A percentile compares a stretch with the other conserved stretches of the same genome.
Evolutionary conservation across 1,140 invertebrate genomes (phyloP).

Genomic region (Eupristina koningsbergeri): DNA sequence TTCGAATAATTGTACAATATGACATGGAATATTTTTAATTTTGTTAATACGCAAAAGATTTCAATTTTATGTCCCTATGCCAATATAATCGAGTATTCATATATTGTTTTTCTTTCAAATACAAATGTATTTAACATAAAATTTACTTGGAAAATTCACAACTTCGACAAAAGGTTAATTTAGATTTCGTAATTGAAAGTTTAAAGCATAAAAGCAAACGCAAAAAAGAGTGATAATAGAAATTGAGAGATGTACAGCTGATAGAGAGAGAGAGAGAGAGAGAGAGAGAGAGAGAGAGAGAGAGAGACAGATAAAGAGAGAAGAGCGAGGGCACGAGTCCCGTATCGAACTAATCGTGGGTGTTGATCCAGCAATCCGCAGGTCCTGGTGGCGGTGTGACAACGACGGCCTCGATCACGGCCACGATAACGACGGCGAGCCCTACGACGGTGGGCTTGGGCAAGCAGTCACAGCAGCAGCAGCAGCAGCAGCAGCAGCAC

Average conservation of each 20-base stretch:
- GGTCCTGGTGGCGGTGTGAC: conserved; percentile 62
- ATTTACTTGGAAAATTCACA: too few species aligned
- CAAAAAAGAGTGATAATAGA: too few species aligned
- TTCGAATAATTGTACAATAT: too few species aligned
- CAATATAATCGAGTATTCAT: too few species aligned
- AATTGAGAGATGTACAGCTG: not conserved
- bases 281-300: not conserved
- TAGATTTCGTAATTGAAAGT: too few species aligned
- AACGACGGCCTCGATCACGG: conserved; percentile 74
- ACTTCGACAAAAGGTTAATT: too few species aligned
- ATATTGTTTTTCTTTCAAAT: too few species aligned
- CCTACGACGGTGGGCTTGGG: conserved; percentile 75
- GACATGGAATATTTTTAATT: too few species aligned
- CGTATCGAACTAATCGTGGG: not conserved
- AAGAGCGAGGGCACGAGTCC: not conserved
- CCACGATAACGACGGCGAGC: conserved; percentile 76
- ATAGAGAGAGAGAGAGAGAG: not conserved
- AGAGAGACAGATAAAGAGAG: not conserved
- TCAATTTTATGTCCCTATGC: too few species aligned
- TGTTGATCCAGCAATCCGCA: not conserved
- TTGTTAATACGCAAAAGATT: too few species aligned
- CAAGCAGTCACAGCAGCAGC: conserved; percentile 56
- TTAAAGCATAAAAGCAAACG: too few species aligned
- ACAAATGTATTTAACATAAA: too few species aligned
- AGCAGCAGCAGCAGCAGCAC: conserved; percentile 65